Conservation (phyloP, 2,113 vertebrate genomes). For the Chlorocebus sabaeus region DNA sequence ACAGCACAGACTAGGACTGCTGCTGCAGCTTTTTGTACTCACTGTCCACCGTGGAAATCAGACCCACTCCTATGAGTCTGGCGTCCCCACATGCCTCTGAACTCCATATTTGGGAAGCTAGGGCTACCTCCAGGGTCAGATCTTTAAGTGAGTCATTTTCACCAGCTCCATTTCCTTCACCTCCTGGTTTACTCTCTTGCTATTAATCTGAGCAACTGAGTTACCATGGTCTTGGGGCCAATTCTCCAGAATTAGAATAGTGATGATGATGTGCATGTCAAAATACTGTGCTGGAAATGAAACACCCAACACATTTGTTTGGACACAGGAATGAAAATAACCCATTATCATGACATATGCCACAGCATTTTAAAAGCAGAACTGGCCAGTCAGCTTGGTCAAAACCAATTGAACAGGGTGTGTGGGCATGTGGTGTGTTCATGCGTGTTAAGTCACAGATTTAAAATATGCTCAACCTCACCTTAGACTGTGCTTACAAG, state of each 20-base stretch:
- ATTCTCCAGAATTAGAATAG: neutral
- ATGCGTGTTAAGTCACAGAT: neutral
- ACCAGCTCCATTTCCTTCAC: neutral
- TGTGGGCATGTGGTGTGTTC: neutral
- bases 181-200: neutral
- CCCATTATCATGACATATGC: neutral
- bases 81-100: neutral
- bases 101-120: neutral
- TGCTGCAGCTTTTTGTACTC: neutral
- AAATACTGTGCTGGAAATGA: neutral
- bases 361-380: neutral
- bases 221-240: neutral
- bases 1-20: neutral
- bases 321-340: neutral
- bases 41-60: rapidly evolving
- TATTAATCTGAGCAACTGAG: neutral
- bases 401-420: neutral
- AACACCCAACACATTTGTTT: neutral
- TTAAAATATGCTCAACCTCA: neutral
- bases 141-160: neutral
- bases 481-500: neutral
- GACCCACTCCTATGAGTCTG: too few species aligned
- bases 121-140: neutral
- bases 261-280: neutral
- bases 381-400: neutral